A percentile compares a stretch with the other conserved stretches of the same genome.
These are phyloP conservation scores for Oreochromis grahami DNA, from an alignment of 2,797 vertebrate genomes.

Conservation along the genomic window DNA sequence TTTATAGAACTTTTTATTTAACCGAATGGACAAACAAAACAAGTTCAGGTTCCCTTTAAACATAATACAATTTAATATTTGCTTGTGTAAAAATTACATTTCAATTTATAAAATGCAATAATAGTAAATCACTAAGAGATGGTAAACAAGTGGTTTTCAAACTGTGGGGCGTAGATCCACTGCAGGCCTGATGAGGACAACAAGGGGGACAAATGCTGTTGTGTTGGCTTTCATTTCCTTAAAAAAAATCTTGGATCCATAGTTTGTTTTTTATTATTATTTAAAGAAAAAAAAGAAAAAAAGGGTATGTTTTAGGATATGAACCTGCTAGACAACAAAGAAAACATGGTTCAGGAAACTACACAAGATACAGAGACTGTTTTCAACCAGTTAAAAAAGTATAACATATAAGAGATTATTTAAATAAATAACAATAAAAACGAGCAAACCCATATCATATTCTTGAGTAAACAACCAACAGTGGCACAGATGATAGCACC, in stretches of 20 bases:
- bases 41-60: background rate
- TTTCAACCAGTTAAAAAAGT: background rate
- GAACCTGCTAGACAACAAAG: background rate
- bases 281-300: background rate
- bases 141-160: background rate
- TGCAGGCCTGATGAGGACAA: background rate
- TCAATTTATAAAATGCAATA: no score
- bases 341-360: background rate
- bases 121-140: background rate
- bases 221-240: background rate
- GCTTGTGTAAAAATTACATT: background rate
- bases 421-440: background rate
- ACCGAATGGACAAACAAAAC: background rate
- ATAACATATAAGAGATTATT: background rate
- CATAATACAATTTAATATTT: background rate
- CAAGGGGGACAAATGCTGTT: background rate
- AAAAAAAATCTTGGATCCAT: background rate
- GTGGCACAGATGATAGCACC: background rate
- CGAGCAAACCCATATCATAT: background rate
- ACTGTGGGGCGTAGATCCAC: background rate
- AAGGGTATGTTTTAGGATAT: fast-evolving
- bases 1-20: background rate
- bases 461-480: background rate
- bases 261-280: background rate
- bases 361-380: background rate